These are phyloP conservation scores for Hydrotaea cyrtoneurina DNA, from an alignment of 2,888 invertebrate genomes.

Conservation along the genomic window DNA sequence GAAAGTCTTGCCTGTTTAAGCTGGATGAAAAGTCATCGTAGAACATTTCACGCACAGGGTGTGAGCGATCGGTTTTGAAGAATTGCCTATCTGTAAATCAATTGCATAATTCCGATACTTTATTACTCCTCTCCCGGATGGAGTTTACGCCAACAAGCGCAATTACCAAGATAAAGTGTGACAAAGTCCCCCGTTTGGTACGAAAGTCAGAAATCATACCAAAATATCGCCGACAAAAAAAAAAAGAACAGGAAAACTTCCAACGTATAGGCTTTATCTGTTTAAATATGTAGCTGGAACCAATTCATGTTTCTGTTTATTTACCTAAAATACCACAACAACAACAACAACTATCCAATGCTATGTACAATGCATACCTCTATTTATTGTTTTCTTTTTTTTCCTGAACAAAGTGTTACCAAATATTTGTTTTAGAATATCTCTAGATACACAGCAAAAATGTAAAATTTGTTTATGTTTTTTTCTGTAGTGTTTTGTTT, in stretches of 20 bases:
- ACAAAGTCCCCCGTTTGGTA: not conserved
- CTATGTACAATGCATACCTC: not conserved
- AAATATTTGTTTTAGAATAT: slow-evolving; percentile 51
- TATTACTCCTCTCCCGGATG: too few species aligned
- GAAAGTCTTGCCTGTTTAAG: too few species aligned
- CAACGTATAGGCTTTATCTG: not conserved
- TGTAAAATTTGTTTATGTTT: not conserved
- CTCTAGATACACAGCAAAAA: not conserved
- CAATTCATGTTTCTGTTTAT: not conserved
- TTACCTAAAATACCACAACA: not conserved
- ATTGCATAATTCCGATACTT: too few species aligned
- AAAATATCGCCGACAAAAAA: not conserved
- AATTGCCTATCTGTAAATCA: too few species aligned
- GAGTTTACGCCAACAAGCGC: too few species aligned
- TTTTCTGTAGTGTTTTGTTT: not conserved
- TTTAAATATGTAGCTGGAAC: not conserved
- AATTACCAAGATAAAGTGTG: not conserved
- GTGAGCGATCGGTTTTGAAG: too few species aligned
- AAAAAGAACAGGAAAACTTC: not conserved
- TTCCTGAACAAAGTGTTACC: slow-evolving; percentile 29
- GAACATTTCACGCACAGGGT: too few species aligned
- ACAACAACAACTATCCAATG: not conserved
- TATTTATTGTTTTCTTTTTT: not conserved
- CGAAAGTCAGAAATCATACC: not conserved
- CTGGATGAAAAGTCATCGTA: too few species aligned